phyloP scores from a whole-genome alignment of 2,888 invertebrate genomes.

The Sericinus montela region DNA sequence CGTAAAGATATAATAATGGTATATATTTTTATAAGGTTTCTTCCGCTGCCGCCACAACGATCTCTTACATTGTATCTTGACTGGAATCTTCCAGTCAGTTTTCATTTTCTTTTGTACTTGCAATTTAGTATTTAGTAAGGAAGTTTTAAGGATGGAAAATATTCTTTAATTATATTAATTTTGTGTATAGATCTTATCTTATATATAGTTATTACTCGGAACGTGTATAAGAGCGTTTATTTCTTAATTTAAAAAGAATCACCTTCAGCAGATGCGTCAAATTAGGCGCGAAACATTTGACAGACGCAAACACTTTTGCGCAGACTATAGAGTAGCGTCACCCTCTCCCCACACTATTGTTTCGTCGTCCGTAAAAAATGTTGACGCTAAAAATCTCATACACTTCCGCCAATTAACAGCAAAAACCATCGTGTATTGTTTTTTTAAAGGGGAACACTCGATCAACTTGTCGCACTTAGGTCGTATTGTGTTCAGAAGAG shows the following conservation, averaged over 20 bases:
- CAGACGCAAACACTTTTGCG: slow-evolving; percentile 1
- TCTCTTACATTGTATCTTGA: too few species aligned
- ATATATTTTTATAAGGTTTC: too few species aligned
- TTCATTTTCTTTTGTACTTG: too few species aligned
- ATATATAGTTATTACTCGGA: too few species aligned
- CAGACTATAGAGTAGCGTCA: background rate
- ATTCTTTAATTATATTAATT: too few species aligned
- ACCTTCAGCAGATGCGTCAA: background rate
- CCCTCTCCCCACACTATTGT: slow-evolving; percentile 17
- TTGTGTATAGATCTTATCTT: too few species aligned
- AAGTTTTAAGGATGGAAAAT: too few species aligned
- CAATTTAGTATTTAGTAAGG: too few species aligned
- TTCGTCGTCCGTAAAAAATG: slow-evolving; percentile 36
- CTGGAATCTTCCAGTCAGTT: too few species aligned
- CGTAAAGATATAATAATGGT: too few species aligned
- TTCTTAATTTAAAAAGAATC: background rate
- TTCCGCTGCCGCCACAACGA: too few species aligned
- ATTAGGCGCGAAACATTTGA: slow-evolving; percentile 9
- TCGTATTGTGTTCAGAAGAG: slow-evolving; percentile 3
- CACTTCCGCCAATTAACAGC: slow-evolving; percentile 49
- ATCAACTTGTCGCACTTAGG: slow-evolving; percentile 4
- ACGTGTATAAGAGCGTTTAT: too few species aligned
- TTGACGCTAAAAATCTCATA: slow-evolving; percentile 39
- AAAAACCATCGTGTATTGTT: slow-evolving; percentile 13
- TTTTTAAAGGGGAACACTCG: slow-evolving; percentile 5